Evolutionary conservation across 2,113 vertebrate species (phyloP).

Genomic region (Columba janthina): DNA sequence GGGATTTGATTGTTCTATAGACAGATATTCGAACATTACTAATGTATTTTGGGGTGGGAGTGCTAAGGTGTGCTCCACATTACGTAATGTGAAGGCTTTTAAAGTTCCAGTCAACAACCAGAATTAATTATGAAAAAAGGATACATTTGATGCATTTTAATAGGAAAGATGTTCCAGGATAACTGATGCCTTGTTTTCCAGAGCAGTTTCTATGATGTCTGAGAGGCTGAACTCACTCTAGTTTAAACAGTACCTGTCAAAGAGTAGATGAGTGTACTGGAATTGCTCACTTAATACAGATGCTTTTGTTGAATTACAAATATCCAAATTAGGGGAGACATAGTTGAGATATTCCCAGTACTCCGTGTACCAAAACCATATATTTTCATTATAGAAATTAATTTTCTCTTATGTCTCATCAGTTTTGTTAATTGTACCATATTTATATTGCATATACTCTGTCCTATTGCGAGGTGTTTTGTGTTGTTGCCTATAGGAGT

Average conservation of each 20-base stretch:
- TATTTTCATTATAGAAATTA: not conserved
- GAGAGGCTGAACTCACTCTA: not conserved
- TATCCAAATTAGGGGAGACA: not conserved
- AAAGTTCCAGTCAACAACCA: not conserved
- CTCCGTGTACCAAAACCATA: not conserved
- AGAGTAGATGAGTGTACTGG: fast-evolving
- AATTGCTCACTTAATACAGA: not conserved
- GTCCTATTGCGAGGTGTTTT: not conserved
- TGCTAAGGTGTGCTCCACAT: not conserved
- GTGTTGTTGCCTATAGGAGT: not conserved
- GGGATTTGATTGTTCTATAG: not conserved
- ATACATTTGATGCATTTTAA: not conserved
- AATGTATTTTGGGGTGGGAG: fast-evolving
- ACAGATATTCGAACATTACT: not conserved
- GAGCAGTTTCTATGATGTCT: not conserved
- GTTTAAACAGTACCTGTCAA: not conserved
- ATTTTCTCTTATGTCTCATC: not conserved
- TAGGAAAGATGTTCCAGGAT: not conserved
- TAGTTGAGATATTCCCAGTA: not conserved
- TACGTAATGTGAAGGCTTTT: not conserved
- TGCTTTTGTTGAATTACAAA: not conserved
- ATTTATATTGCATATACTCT: not conserved
- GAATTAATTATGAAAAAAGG: not conserved
- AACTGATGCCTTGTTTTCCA: not conserved
- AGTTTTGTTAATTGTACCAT: not conserved